These are phyloP conservation scores for Volucella zonaria DNA, from an alignment of 2,888 invertebrate species.

Conservation along the genomic window DNA sequence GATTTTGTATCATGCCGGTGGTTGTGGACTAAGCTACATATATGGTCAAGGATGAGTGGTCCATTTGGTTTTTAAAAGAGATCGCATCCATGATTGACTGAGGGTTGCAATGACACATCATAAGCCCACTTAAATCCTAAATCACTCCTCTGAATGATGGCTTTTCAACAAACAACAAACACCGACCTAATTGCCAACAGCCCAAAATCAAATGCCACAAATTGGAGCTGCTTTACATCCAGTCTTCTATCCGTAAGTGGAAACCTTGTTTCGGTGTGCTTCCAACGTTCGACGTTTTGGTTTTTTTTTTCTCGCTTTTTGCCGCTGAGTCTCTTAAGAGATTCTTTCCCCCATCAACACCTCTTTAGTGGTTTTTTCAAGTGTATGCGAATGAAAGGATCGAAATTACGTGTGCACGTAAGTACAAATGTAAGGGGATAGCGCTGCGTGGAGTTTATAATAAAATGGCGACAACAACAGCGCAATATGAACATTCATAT, in stretches of 20 bases:
- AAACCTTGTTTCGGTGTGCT: constrained; percentile 2
- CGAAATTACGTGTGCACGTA: constrained; percentile 16
- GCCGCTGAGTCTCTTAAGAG: constrained; percentile 28
- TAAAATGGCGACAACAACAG: constrained; percentile 7
- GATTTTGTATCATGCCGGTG: constrained; percentile 30
- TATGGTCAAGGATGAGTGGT: constrained; percentile 46
- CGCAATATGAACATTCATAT: neutral
- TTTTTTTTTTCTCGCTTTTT: neutral
- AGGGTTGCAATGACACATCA: constrained; percentile 20
- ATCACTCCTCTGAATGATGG: neutral
- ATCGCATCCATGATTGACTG: constrained; percentile 28
- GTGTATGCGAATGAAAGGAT: constrained; percentile 43
- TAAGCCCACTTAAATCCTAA: neutral
- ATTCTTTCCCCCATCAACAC: constrained; percentile 55
- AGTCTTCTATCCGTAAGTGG: constrained; percentile 8
- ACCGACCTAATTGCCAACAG: neutral
- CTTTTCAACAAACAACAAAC: neutral
- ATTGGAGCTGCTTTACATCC: constrained; percentile 51
- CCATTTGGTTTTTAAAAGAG: constrained; percentile 12
- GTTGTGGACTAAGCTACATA: constrained; percentile 39
- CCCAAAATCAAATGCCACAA: constrained; percentile 9
- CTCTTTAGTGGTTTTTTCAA: constrained; percentile 36
- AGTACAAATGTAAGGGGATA: neutral
- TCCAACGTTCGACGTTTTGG: constrained; percentile 25
- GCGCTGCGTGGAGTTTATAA: constrained; percentile 22